A percentile compares a stretch with the other conserved stretches of the same genome.
Conservation (phyloP, 2,113 vertebrate species). For the Danionella cerebrum region DNA sequence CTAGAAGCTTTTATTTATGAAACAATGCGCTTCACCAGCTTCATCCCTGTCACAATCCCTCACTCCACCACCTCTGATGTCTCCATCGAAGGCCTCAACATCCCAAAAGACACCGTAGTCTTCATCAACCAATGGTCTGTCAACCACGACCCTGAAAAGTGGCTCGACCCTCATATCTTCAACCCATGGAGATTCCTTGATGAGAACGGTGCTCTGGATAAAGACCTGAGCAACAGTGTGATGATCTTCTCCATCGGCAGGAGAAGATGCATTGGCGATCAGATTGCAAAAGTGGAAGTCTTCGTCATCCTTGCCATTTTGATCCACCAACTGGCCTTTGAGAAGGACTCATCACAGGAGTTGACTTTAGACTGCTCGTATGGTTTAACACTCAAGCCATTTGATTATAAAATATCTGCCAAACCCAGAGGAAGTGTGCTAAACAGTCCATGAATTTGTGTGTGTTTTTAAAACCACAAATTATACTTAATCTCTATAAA, state of each 20-base stretch:
- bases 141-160: slow-evolving; percentile 73
- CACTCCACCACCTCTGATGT: slow-evolving; percentile 76
- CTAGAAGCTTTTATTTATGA: slow-evolving; percentile 80
- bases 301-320: slow-evolving; percentile 72
- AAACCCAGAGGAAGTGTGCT: slow-evolving; percentile 52
- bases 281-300: slow-evolving; percentile 71
- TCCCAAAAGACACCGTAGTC: slow-evolving; percentile 76
- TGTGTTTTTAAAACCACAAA: background rate
- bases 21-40: slow-evolving; percentile 77
- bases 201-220: slow-evolving; percentile 55
- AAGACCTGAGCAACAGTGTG: slow-evolving; percentile 59
- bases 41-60: slow-evolving; percentile 79
- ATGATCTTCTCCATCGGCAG: slow-evolving; percentile 79
- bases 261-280: slow-evolving; percentile 74
- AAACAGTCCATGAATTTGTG: background rate
- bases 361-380: slow-evolving; percentile 64
- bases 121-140: slow-evolving; percentile 86
- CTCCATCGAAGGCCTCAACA: slow-evolving; percentile 70
- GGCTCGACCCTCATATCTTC: slow-evolving; percentile 71
- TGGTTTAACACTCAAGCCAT: slow-evolving; percentile 69
- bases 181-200: slow-evolving; percentile 72
- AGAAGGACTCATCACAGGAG: slow-evolving; percentile 56
- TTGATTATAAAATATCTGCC: slow-evolving; percentile 54
- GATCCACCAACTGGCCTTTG: slow-evolving; percentile 61
- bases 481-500: too few relatives aligned